These are phyloP conservation scores for Musca vetustissima DNA, from an alignment of 1,140 invertebrate species.

Conservation along the genomic window DNA sequence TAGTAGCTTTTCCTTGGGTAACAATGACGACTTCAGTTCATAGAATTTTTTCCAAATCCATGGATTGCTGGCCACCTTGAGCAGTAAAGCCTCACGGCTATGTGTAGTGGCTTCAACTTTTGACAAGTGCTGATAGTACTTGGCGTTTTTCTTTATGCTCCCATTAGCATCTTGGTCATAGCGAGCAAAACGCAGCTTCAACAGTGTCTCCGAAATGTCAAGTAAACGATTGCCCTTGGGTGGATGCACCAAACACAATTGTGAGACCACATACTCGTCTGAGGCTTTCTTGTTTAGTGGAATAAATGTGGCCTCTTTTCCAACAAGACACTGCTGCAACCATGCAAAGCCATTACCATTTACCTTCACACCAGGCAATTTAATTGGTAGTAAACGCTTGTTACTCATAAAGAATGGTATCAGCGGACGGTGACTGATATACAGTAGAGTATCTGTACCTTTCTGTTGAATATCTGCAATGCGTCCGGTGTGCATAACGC, in stretches of 20 bases:
- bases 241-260: slow-evolving; percentile 49
- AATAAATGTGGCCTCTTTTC: slow-evolving; percentile 49
- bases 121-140: slow-evolving; percentile 47
- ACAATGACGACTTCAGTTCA: slow-evolving; percentile 39
- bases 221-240: slow-evolving; percentile 44
- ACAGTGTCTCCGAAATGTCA: slow-evolving; percentile 46
- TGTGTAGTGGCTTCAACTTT: slow-evolving; percentile 41
- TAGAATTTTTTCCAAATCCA: slow-evolving; percentile 44
- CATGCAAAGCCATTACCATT: slow-evolving; percentile 49
- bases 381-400: slow-evolving; percentile 41
- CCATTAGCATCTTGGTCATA: slow-evolving; percentile 42
- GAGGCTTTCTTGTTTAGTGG: slow-evolving; percentile 41
- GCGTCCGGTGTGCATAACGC: slow-evolving; percentile 49
- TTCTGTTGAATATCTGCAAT: slow-evolving; percentile 44
- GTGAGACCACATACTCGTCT: slow-evolving; percentile 46
- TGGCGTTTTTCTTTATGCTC: slow-evolving; percentile 39
- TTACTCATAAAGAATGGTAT: slow-evolving; percentile 46
- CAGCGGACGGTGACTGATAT: slow-evolving; percentile 45
- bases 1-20: slow-evolving; percentile 45
- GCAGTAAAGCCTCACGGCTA: slow-evolving; percentile 41
- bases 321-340: slow-evolving; percentile 47
- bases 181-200: slow-evolving; percentile 45
- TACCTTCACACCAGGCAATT: slow-evolving; percentile 44
- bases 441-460: slow-evolving; percentile 43
- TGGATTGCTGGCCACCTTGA: slow-evolving; percentile 42